Percentiles rank a stretch among this genome's conserved stretches.
These are phyloP conservation scores for Hydriomena furcata DNA, from an alignment of 2,888 invertebrate genomes.

Conservation along the genomic window DNA sequence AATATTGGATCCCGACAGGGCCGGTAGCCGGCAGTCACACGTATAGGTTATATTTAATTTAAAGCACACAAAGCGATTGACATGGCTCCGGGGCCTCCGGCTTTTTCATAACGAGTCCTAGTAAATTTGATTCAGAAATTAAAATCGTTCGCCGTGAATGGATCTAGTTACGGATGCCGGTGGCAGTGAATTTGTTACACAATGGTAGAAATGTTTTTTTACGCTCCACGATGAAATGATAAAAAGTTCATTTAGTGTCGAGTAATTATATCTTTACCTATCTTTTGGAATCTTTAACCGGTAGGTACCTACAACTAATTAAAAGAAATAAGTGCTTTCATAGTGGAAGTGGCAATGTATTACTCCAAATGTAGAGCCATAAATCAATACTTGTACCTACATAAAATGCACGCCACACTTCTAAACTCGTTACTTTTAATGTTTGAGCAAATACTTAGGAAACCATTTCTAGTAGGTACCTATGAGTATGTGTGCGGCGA, in stretches of 20 bases:
- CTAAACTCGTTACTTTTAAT: too few relatives aligned
- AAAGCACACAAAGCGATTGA: slow-evolving; percentile 76
- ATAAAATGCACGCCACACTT: too few relatives aligned
- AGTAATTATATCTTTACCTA: not conserved
- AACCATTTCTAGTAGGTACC: too few relatives aligned
- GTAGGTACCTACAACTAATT: too few relatives aligned
- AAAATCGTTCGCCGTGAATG: slow-evolving; percentile 48
- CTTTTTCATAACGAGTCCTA: slow-evolving; percentile 64
- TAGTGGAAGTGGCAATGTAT: too few relatives aligned
- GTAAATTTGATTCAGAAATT: slow-evolving; percentile 60
- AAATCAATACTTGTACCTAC: too few relatives aligned
- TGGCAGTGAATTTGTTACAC: slow-evolving; percentile 45
- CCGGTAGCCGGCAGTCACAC: slow-evolving; percentile 60
- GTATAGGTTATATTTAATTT: slow-evolving; percentile 74
- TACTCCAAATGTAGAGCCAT: too few relatives aligned
- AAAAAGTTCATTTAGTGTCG: not conserved
- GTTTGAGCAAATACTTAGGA: too few relatives aligned
- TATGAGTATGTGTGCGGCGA: too few relatives aligned
- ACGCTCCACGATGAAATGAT: slow-evolving; percentile 3
- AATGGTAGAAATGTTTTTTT: slow-evolving; percentile 22
- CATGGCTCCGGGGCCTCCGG: slow-evolving; percentile 65
- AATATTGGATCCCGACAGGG: slow-evolving; percentile 57
- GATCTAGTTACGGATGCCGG: slow-evolving; percentile 51
- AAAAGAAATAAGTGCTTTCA: too few relatives aligned
- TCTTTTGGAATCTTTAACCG: too few relatives aligned